A percentile compares a stretch with the other conserved stretches of the same genome.
Evolutionary conservation across 1,140 invertebrate genomes (phyloP).

Genomic region (Physella acuta): DNA sequence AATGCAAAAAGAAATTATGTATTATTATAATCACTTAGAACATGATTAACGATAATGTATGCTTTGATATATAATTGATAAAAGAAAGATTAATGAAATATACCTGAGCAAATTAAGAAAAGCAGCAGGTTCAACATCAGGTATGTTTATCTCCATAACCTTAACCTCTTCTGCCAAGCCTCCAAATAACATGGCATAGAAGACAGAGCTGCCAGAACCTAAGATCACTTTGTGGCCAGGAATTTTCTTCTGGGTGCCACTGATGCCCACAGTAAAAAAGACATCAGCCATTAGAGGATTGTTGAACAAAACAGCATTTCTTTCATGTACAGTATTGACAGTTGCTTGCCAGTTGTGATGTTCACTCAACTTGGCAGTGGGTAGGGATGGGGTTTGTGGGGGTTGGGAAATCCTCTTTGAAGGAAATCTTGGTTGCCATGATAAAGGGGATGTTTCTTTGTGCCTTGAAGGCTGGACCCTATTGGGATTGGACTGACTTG

Average conservation of each 20-base stretch:
- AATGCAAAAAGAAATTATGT: conserved; percentile 26
- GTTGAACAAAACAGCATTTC: conserved; percentile 78
- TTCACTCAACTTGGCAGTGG: conserved; percentile 64
- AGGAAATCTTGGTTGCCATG: conserved; percentile 31
- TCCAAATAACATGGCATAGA: conserved; percentile 86
- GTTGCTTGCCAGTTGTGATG: conserved; percentile 68
- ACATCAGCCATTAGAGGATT: conserved; percentile 80
- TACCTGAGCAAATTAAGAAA: conserved; percentile 65
- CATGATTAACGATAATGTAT: neutral
- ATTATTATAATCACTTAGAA: neutral
- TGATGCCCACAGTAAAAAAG: conserved; percentile 72
- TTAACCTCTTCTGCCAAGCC: conserved; percentile 70
- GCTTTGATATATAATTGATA: neutral
- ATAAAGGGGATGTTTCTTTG: conserved; percentile 8
- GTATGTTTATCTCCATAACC: conserved; percentile 75
- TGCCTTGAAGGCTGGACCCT: conserved; percentile 14
- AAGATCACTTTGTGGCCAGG: conserved; percentile 84
- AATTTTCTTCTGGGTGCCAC: conserved; percentile 65
- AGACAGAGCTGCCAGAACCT: conserved; percentile 79
- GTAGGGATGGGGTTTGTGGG: conserved; percentile 29
- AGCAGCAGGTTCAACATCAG: conserved; percentile 80
- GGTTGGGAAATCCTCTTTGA: conserved; percentile 31
- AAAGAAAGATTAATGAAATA: conserved; percentile 45
- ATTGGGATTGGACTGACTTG: conserved; percentile 13
- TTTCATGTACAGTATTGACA: conserved; percentile 73